Evolutionary conservation across 1,140 invertebrate genomes (phyloP).

Genomic region (Aphelenchoides fujianensis): DNA sequence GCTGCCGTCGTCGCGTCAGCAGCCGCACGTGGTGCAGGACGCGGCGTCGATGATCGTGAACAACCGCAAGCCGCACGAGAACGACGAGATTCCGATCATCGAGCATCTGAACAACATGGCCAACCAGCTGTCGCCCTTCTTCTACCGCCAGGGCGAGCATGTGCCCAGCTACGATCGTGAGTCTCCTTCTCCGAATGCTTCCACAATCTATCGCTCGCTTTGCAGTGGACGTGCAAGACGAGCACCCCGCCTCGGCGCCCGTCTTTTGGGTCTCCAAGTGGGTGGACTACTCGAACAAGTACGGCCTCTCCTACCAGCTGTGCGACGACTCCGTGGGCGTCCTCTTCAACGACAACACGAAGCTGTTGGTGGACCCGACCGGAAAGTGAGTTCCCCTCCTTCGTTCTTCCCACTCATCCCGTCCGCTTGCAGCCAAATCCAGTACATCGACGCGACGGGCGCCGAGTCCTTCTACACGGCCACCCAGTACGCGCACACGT

Average conservation of each 20-base stretch:
- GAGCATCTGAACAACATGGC: not conserved
- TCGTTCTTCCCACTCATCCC: conserved; percentile 60
- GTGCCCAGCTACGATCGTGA: not conserved
- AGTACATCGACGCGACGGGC: conserved; percentile 87
- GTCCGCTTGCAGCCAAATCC: too few relatives aligned
- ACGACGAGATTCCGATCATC: conserved; percentile 1
- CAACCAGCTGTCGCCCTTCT: not conserved
- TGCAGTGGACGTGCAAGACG: conserved; percentile 20
- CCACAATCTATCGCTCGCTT: not conserved
- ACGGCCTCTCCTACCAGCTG: conserved; percentile 56
- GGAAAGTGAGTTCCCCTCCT: conserved; percentile 31
- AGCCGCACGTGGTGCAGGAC: not conserved
- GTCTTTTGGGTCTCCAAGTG: conserved; percentile 53
- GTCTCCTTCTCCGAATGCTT: not conserved
- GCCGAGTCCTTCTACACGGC: conserved; percentile 83
- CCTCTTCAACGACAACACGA: conserved; percentile 55
- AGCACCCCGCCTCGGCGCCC: conserved; percentile 36
- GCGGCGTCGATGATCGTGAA: conserved; percentile 12
- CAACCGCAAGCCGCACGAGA: not conserved
- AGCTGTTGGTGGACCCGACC: conserved; percentile 43
- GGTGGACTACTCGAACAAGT: conserved; percentile 58
- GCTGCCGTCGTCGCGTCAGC: too few relatives aligned
- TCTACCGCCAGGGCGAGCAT: not conserved
- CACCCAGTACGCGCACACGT: conserved; percentile 72
- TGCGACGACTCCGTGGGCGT: conserved; percentile 54